These are phyloP conservation scores for Alexandromys fortis DNA, from an alignment of 2,113 vertebrate genomes.

Conservation along the genomic window DNA sequence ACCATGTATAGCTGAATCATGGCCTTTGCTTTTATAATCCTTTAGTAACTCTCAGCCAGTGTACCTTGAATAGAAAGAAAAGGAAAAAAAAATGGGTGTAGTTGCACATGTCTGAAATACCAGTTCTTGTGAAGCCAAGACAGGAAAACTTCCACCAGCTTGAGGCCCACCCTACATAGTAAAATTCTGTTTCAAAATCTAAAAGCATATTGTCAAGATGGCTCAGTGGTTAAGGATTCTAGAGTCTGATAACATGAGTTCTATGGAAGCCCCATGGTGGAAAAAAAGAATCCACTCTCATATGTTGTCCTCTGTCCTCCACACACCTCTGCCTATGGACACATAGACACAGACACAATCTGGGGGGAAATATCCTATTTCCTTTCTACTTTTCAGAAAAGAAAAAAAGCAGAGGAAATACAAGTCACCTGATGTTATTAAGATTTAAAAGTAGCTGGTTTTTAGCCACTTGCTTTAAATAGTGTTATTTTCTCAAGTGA, in stretches of 20 bases:
- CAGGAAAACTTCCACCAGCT: background rate
- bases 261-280: background rate
- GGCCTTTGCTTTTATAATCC: background rate
- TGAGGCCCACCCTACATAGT: background rate
- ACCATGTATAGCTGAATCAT: background rate
- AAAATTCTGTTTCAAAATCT: background rate
- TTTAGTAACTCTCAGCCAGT: background rate
- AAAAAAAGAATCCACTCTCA: background rate
- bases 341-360: background rate
- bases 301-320: background rate
- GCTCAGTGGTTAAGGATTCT: background rate
- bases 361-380: background rate
- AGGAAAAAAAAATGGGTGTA: background rate
- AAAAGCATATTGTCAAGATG: background rate
- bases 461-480: background rate
- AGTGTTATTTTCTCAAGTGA: background rate
- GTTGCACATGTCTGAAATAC: background rate
- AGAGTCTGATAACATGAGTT: background rate
- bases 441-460: background rate
- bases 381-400: background rate
- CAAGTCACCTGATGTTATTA: background rate
- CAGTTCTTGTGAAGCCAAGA: background rate
- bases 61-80: background rate
- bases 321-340: background rate
- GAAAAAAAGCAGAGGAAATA: background rate